Conservation (phyloP, 1,140 invertebrate genomes). For the Trichoplusia ni region DNA sequence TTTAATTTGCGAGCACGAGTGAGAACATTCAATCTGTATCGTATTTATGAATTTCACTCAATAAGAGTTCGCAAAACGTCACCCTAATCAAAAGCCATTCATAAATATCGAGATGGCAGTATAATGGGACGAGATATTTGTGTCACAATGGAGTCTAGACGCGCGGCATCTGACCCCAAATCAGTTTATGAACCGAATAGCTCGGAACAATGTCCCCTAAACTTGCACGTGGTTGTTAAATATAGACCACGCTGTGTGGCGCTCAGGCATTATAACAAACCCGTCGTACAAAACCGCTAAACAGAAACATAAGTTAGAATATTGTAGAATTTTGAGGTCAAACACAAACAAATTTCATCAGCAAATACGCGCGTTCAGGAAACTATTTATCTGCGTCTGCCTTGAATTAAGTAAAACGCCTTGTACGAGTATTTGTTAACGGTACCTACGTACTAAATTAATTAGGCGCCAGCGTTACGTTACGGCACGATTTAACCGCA, state of each 20-base stretch:
- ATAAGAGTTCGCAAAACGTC: too few species aligned
- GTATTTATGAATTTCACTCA: background rate
- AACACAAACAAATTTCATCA: background rate
- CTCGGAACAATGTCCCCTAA: conserved; percentile 56
- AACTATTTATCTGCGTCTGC: conserved; percentile 34
- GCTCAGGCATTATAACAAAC: too few species aligned
- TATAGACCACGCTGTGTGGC: conserved; percentile 51
- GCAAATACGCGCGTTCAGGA: conserved; percentile 21
- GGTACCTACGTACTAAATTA: background rate
- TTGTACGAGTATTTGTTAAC: conserved; percentile 8
- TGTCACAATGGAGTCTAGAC: conserved; percentile 49
- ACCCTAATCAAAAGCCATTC: conserved; percentile 16
- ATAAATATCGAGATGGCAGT: conserved; percentile 4
- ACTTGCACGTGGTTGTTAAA: conserved; percentile 67
- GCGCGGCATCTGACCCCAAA: conserved; percentile 67
- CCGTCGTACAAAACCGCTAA: background rate
- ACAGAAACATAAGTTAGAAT: background rate
- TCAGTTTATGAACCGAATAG: conserved; percentile 50
- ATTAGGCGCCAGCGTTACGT: background rate
- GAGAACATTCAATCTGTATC: background rate
- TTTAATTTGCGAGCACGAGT: conserved; percentile 4
- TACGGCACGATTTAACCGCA: background rate
- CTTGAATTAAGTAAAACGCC: conserved; percentile 36
- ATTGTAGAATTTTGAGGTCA: background rate
- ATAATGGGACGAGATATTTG: conserved; percentile 7